Evolutionary conservation across 2,797 vertebrate genomes (phyloP), one percentile per base, ranked within the genome.

Genomic region (Myripristis murdjan): DNA sequence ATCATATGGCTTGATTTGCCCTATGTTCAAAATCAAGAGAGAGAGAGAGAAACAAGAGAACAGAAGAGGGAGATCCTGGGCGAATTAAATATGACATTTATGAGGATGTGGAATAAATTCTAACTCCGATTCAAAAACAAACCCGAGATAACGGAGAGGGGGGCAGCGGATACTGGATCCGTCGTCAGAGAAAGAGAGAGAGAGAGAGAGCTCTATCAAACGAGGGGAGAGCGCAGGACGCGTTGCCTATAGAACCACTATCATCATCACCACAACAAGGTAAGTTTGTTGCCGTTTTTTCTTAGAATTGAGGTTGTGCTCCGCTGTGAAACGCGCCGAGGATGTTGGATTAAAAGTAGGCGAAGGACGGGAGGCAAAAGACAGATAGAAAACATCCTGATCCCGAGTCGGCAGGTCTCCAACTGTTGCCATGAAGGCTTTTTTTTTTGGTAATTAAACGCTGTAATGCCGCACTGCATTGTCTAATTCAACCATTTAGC

Each of bases 351-450:
- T 56, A 23, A 83, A 82, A 87, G 78, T 79, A 43, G 48, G 52
- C 26, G 20, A 11, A 14, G 47, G 68, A 52, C 47, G 53, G 26
- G 35, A 44, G 22, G 37, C 51, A 43, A 60, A 51, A 31, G 44
- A 24, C 63, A 51, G 44, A 41, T 0, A 55, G 72, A 64, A 58
- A 70, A 73, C 69, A 57, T 53, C 59, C 68, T 31, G 72, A 79
- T 70, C 64, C 61, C 61, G 62, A 39, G 80, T 74, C 79, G 65
- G 73, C 41, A 70, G 74, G 43, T 74, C 84, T 90, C 90, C 92
- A 94, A 94, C 94, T 95, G 93, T 95, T 95, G 93, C 92, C 87
- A 78, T 18, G 61, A 79, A 81, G 52, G 81, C 59, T 57, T n/a
- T n/a, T n/a, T 44, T 58, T 47, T 58, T 52, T 35, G 69, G 28